Percentiles rank a stretch among this genome's conserved stretches.
These are phyloP conservation scores for Galleria mellonella DNA, from an alignment of 1,140 invertebrate genomes.

Conservation along the genomic window DNA sequence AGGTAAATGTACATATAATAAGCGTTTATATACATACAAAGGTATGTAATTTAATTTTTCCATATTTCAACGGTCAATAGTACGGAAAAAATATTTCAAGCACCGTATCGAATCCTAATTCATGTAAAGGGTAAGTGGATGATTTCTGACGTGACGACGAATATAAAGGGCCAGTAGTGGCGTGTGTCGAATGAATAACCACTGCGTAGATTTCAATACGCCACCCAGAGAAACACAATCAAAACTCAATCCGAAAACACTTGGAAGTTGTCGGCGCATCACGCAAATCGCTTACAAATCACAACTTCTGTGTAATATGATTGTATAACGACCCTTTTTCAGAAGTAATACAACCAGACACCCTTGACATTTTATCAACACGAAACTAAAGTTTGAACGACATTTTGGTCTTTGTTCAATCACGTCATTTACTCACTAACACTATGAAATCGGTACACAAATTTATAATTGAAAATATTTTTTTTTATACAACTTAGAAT, in stretches of 20 bases:
- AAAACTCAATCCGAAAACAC: conserved; percentile 53
- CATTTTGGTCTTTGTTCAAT: neutral
- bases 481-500: no score
- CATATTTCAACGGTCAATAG: neutral
- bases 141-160: conserved; percentile 26
- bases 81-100: conserved; percentile 1
- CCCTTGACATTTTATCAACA: conserved; percentile 1
- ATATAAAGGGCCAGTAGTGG: conserved; percentile 29
- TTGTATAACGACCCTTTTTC: neutral
- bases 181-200: conserved; percentile 49
- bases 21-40: neutral
- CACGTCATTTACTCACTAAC: neutral
- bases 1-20: no score
- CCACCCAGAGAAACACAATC: conserved; percentile 42
- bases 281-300: conserved; percentile 23
- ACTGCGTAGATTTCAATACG: conserved; percentile 34
- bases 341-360: conserved; percentile 1
- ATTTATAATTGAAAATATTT: no score
- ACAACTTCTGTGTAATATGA: conserved; percentile 3
- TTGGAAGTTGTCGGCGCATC: conserved; percentile 39
- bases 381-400: neutral
- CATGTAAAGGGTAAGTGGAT: conserved; percentile 28
- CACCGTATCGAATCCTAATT: conserved; percentile 17
- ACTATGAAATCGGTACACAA: no score
- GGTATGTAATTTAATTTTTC: neutral